A percentile compares a stretch with the other conserved stretches of the same genome.
Evolutionary conservation across 2,113 vertebrate genomes (phyloP).

Genomic region (Ia io): DNA sequence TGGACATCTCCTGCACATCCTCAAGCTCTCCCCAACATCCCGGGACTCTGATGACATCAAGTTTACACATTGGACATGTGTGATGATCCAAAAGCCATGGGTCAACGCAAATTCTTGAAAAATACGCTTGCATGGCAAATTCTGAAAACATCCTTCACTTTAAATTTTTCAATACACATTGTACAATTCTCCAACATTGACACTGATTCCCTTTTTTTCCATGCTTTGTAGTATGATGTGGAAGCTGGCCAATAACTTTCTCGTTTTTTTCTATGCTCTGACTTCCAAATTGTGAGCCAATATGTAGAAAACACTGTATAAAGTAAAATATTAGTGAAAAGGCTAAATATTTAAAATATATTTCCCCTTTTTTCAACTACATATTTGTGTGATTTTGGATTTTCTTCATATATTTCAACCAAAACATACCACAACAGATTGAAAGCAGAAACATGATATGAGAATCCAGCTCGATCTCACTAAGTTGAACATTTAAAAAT

Average conservation of each 20-base stretch:
- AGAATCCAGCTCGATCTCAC: not conserved
- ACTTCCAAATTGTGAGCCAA: not conserved
- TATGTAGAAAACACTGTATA: not conserved
- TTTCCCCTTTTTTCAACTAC: not conserved
- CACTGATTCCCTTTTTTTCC: slow-evolving; percentile 80
- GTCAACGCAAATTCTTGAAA: slow-evolving; percentile 89
- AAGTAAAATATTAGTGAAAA: not conserved
- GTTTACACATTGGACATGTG: slow-evolving; percentile 90
- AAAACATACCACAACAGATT: too few species aligned
- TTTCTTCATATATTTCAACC: too few species aligned
- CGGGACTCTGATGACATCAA: slow-evolving; percentile 88
- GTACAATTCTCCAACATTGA: slow-evolving; percentile 87
- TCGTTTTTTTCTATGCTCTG: not conserved
- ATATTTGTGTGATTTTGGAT: not conserved
- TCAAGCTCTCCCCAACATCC: slow-evolving; percentile 85
- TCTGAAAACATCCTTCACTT: slow-evolving; percentile 8
- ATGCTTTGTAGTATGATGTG: not conserved
- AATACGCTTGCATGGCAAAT: slow-evolving; percentile 80
- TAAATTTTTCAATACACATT: slow-evolving; percentile 89
- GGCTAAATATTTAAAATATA: not conserved
- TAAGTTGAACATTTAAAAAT: not conserved
- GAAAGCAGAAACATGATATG: too few species aligned
- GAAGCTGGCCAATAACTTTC: not conserved
- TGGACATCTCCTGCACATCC: slow-evolving; percentile 76
- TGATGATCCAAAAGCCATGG: slow-evolving; percentile 89